Conservation (phyloP, 2,113 vertebrate genomes). For the Phylloscopus trochilus region DNA sequence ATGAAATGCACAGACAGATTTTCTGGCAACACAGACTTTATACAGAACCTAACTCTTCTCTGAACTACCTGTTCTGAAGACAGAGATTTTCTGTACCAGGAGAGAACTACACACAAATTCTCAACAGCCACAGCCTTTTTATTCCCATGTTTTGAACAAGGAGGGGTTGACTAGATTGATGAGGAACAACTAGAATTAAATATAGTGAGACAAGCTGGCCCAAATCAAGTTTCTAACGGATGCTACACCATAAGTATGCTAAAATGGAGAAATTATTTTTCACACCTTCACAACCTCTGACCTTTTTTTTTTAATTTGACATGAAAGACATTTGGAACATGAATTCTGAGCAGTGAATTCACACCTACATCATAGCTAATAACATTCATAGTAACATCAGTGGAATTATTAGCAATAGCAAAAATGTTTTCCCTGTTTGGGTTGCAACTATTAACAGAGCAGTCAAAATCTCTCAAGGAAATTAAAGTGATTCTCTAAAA, state of each 20-base stretch:
- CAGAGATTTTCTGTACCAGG: background rate
- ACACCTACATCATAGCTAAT: background rate
- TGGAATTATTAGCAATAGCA: background rate
- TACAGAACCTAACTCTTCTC: background rate
- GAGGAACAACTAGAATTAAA: background rate
- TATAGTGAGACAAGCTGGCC: background rate
- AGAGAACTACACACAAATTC: background rate
- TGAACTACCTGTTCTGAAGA: background rate
- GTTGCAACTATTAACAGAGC: background rate
- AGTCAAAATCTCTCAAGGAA: background rate
- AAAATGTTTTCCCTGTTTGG: background rate
- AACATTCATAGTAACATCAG: background rate
- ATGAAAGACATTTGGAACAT: background rate
- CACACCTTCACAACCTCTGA: background rate
- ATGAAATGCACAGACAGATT: background rate
- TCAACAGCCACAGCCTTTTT: background rate
- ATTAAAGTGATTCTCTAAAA: background rate
- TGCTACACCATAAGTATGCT: background rate
- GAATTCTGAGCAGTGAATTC: background rate
- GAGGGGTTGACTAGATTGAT: background rate
- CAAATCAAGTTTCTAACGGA: background rate
- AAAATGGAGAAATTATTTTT: background rate
- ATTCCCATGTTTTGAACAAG: background rate
- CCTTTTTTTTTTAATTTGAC: background rate
- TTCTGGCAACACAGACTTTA: background rate